Base-by-base conservation (phyloP, 2,113 vertebrate species). In the Parotia lawesii region DNA sequence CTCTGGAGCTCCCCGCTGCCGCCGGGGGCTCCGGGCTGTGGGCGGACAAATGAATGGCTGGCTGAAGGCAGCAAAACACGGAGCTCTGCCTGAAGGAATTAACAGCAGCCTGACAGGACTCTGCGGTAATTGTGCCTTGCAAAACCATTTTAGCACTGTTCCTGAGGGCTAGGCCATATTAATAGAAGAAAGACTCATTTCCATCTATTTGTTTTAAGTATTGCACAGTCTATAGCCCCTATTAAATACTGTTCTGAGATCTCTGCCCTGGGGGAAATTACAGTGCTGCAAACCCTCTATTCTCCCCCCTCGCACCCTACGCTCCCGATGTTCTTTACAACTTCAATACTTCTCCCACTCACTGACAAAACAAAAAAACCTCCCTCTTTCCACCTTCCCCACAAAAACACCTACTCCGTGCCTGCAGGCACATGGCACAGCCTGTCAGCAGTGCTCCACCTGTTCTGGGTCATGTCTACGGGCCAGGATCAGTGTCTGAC, bases 41-140 rank as follows among this genome's bases (percentile, higher is more conserved):
- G 96, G 96, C 85, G 94, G 95, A 94, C 90, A 96, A 83, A 95
- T 95, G 95, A 97, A 92, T 74, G 95, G 91, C 80, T 96, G 93
- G 95, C 91, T 95, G 95, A 50, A 79, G 93, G 93, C 61, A 95
- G 85, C 54, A 71, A 95, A 93, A 93, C 94, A 94, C 3, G 16
- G 72, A 31, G 87, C 58, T 87, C 78, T 94, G 87, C 31, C 44
- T 40, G 69, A 44, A 84, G 91, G 58, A 94, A 93, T 94, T 84
- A 95, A 84, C 95, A 45, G 87, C 90, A 86, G 93, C 93, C 42
- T 73, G 90, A 54, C 85, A 72, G 44, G 82, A 80, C 82, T 91
- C 91, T 69, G 5, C 94, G 89, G 67, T 94, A 97, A 96, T 94
- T 95, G 93, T 44, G 87, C 87, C 85, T 90, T 74, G 79, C 94